phyloP scores from a whole-genome alignment of 2,888 invertebrate species.

The Rhagonycha lutea region DNA sequence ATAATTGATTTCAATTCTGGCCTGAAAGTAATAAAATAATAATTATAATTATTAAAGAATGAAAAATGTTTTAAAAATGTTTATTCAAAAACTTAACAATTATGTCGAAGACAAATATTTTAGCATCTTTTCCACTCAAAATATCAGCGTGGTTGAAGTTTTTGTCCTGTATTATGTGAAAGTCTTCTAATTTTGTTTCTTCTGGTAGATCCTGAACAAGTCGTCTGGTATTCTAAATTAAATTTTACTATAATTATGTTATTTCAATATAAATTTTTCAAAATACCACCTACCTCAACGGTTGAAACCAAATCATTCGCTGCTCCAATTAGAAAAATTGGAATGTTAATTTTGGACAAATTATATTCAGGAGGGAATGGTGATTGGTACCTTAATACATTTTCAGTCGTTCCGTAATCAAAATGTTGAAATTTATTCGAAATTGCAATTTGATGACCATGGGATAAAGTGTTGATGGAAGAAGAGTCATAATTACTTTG shows the following conservation, averaged over 20 bases:
- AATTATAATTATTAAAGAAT: no score
- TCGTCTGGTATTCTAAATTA: conserved; percentile 50
- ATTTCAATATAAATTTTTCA: neutral
- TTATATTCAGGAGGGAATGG: conserved; percentile 63
- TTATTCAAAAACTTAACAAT: conserved; percentile 42
- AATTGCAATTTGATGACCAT: conserved; percentile 44
- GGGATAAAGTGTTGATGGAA: conserved; percentile 45
- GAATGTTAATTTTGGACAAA: conserved; percentile 62
- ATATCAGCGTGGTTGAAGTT: conserved; percentile 54
- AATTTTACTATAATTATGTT: neutral
- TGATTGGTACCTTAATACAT: conserved; percentile 57
- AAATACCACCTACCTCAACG: conserved; percentile 54
- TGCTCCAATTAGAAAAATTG: conserved; percentile 65
- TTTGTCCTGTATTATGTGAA: conserved; percentile 29
- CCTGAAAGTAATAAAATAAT: no score
- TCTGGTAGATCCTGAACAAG: conserved; percentile 46
- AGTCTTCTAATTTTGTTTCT: conserved; percentile 25
- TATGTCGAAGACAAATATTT: conserved; percentile 43
- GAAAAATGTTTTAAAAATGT: neutral
- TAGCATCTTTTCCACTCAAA: conserved; percentile 48
- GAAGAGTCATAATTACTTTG: conserved; percentile 49
- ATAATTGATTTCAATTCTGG: no score
- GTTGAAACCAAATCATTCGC: conserved; percentile 66
- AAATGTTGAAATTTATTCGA: conserved; percentile 60
- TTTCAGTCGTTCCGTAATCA: conserved; percentile 59